phyloP scores from a whole-genome alignment of 1,140 invertebrate species.

The Meloidogyne exigua region DNA sequence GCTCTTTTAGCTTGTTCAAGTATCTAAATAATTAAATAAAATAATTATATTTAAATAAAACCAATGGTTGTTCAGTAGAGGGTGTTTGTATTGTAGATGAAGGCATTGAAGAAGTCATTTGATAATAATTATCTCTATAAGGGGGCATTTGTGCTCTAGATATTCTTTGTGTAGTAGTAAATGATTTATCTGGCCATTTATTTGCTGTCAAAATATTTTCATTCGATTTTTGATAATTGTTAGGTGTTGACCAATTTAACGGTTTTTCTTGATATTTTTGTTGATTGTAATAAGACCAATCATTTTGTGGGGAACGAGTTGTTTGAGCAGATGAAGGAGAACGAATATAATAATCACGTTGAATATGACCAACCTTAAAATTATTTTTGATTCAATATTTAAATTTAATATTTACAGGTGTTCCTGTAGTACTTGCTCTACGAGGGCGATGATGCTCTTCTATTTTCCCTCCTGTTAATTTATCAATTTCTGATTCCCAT shows the following conservation, averaged over 20 bases:
- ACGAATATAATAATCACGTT: slow-evolving; percentile 22
- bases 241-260: neutral
- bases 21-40: slow-evolving; percentile 28
- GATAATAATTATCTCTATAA: neutral
- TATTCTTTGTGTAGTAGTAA: neutral
- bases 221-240: neutral
- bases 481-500: slow-evolving; percentile 62
- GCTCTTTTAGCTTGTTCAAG: slow-evolving; percentile 53
- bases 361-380: slow-evolving; percentile 12
- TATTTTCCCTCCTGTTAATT: slow-evolving; percentile 27
- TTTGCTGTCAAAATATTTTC: neutral
- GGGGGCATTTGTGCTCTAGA: slow-evolving; percentile 16
- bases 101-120: slow-evolving; percentile 15
- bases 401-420: slow-evolving; percentile 20
- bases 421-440: slow-evolving; percentile 21
- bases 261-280: neutral
- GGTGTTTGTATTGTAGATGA: neutral
- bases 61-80: neutral
- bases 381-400: neutral
- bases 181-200: neutral
- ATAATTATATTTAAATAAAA: neutral
- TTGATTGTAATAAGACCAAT: slow-evolving; percentile 5
- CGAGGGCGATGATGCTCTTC: slow-evolving; percentile 25
- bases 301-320: slow-evolving; percentile 9
- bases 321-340: slow-evolving; percentile 21